Evolutionary conservation across 2,888 invertebrate species (phyloP).

Genomic region (Dasysyrphus tricinctus): DNA sequence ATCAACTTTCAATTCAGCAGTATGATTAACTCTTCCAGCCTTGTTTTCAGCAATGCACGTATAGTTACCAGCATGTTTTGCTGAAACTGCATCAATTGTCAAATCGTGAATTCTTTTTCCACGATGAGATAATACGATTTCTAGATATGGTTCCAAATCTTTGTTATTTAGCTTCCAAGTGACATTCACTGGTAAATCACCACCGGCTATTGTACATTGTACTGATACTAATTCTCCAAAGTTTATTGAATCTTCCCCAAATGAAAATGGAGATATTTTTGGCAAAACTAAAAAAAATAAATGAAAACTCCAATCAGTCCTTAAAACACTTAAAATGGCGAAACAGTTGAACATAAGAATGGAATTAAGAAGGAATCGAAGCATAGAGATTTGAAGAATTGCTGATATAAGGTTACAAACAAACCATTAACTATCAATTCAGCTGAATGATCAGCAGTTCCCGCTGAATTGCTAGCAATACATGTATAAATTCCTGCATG

Average conservation of each 20-base stretch:
- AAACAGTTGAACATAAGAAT: constrained; percentile 45
- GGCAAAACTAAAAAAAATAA: constrained; percentile 86
- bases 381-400: not conserved
- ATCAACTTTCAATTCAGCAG: constrained; percentile 89
- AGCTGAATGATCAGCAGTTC: constrained; percentile 87
- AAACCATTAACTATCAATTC: constrained; percentile 90
- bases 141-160: constrained; percentile 82
- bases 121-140: constrained; percentile 81
- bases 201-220: constrained; percentile 84
- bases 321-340: constrained; percentile 43
- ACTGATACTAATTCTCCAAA: constrained; percentile 86
- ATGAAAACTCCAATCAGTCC: not conserved
- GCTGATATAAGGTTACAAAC: constrained; percentile 76
- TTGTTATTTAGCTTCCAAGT: constrained; percentile 86
- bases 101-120: constrained; percentile 85
- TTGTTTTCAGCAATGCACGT: constrained; percentile 90
- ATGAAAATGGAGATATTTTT: constrained; percentile 89
- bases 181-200: constrained; percentile 86
- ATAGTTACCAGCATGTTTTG: constrained; percentile 90
- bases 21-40: constrained; percentile 88
- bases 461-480: constrained; percentile 89
- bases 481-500: constrained; percentile 91
- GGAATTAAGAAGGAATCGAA: not conserved
- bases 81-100: constrained; percentile 88
- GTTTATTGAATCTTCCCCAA: constrained; percentile 89